Evolutionary conservation across 1,140 invertebrate species (phyloP).

Genomic region (Drosophila virilis): DNA sequence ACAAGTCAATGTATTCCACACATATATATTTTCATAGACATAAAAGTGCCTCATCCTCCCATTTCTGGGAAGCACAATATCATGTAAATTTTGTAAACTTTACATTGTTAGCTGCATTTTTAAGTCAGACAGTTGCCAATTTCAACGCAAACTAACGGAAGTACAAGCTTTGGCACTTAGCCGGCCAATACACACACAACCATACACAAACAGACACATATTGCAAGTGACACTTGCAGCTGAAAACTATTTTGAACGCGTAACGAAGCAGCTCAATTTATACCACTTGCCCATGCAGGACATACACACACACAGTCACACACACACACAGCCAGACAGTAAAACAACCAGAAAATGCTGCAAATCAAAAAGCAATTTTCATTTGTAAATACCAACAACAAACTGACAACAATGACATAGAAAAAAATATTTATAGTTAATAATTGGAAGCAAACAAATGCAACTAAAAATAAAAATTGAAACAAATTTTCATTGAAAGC

Average conservation of each 20-base stretch:
- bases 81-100: constrained; percentile 10
- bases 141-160: constrained; percentile 56
- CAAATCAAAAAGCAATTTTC: constrained; percentile 72
- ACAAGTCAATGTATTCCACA: neutral
- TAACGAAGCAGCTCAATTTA: constrained; percentile 65
- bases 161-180: constrained; percentile 73
- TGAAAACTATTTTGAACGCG: constrained; percentile 64
- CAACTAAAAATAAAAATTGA: neutral
- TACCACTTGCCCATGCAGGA: constrained; percentile 43
- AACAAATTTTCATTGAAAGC: neutral
- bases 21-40: neutral
- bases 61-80: constrained; percentile 1
- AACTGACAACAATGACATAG: constrained; percentile 39
- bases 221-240: constrained; percentile 21
- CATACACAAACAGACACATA: neutral
- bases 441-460: neutral
- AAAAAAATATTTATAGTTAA: constrained; percentile 19
- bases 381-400: constrained; percentile 44
- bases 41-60: neutral
- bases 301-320: constrained; percentile 13
- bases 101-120: constrained; percentile 13
- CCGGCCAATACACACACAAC: constrained; percentile 24
- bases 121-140: constrained; percentile 10
- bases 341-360: constrained; percentile 51
- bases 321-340: constrained; percentile 1